A percentile compares a stretch with the other conserved stretches of the same genome.
phyloP scores from a whole-genome alignment of 2,797 vertebrate genomes.

The Acanthis flammea region DNA sequence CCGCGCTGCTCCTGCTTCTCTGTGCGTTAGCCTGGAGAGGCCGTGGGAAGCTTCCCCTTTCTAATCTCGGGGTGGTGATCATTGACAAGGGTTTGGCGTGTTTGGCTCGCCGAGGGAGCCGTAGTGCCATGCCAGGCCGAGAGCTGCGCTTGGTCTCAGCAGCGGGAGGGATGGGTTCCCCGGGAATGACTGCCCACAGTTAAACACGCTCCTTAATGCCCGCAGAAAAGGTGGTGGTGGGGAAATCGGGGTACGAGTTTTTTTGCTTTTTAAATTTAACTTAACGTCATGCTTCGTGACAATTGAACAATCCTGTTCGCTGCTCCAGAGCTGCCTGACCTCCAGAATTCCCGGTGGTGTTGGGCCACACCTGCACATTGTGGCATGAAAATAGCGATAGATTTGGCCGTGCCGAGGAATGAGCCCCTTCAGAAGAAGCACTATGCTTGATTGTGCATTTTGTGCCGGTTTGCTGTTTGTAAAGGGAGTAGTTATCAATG shows the following conservation, averaged over 20 bases:
- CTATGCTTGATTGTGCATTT: rapidly evolving
- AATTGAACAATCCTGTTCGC: rapidly evolving
- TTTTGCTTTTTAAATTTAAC: background rate
- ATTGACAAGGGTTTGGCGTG: rapidly evolving
- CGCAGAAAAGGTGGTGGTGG: rapidly evolving
- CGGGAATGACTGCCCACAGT: background rate
- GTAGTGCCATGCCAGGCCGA: background rate
- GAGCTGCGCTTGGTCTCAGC: background rate
- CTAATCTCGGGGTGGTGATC: rapidly evolving
- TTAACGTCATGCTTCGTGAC: background rate
- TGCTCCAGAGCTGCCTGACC: background rate
- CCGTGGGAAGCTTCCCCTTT: background rate
- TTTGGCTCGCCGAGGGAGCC: background rate
- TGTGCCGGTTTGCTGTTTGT: background rate
- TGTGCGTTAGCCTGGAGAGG: rapidly evolving
- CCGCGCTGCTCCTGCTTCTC: background rate
- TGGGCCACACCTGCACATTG: rapidly evolving
- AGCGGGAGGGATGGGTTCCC: no score
- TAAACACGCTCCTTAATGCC: background rate
- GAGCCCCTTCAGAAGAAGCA: background rate
- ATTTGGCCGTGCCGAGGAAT: background rate
- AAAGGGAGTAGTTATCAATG: background rate
- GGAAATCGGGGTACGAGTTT: background rate
- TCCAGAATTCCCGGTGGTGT: no score
- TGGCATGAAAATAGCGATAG: rapidly evolving